Percentiles rank a stretch among this genome's conserved stretches.
These are phyloP conservation scores for Otolemur crassicaudatus DNA, from an alignment of 2,797 vertebrate genomes.

Conservation along the genomic window DNA sequence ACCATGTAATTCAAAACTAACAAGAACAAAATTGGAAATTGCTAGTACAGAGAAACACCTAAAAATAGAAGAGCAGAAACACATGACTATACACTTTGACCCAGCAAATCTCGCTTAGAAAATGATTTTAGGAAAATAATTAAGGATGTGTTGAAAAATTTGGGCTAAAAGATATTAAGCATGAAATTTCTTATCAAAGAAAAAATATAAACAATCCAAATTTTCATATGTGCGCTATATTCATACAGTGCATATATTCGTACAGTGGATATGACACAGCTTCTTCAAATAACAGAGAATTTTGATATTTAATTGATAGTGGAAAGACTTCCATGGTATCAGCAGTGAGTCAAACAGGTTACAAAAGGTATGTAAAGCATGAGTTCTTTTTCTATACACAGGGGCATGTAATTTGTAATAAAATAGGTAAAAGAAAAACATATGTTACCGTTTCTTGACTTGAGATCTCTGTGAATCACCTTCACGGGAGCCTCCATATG, in stretches of 20 bases:
- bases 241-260: neutral
- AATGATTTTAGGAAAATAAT: conserved; percentile 61
- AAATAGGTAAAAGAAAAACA: conserved; percentile 14
- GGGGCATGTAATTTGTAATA: neutral
- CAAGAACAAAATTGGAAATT: conserved; percentile 51
- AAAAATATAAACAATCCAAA: conserved; percentile 55
- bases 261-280: neutral
- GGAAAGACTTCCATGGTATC: conserved; percentile 11
- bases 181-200: conserved; percentile 39
- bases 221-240: neutral
- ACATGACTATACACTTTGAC: conserved; percentile 58
- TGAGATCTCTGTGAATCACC: conserved; percentile 99
- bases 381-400: neutral
- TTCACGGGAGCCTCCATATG: conserved; percentile 97
- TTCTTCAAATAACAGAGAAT: conserved; percentile 27
- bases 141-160: conserved; percentile 42
- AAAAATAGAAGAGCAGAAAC: conserved; percentile 58
- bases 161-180: conserved; percentile 33
- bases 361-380: neutral
- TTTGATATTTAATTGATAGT: conserved; percentile 39
- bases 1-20: conserved; percentile 59
- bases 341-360: neutral
- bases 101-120: conserved; percentile 39
- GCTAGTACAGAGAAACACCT: conserved; percentile 21
- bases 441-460: conserved; percentile 97